phyloP scores from a whole-genome alignment of 1,140 invertebrate genomes.

The Drosophila ogumai region DNA sequence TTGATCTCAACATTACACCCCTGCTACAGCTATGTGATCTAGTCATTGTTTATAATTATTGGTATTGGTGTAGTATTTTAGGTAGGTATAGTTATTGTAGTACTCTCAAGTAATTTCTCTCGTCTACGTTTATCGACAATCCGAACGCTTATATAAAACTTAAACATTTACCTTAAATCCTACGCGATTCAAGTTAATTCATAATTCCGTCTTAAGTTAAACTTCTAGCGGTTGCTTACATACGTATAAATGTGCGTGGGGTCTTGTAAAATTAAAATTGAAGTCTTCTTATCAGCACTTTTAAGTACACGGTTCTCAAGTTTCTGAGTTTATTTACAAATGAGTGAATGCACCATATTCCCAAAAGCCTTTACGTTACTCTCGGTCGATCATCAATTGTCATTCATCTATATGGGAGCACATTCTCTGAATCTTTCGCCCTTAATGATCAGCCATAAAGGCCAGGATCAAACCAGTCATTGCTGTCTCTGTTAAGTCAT shows the following conservation, averaged over 20 bases:
- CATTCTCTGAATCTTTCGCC: not conserved
- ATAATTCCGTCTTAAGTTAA: slow-evolving; percentile 56
- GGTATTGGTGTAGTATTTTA: slow-evolving; percentile 40
- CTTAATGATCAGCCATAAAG: not conserved
- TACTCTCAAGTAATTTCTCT: slow-evolving; percentile 61
- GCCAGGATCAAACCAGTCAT: not conserved
- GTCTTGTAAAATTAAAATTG: slow-evolving; percentile 53
- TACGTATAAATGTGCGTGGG: slow-evolving; percentile 53
- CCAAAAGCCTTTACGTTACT: slow-evolving; percentile 10
- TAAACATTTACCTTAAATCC: slow-evolving; percentile 62
- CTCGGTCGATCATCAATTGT: slow-evolving; percentile 2
- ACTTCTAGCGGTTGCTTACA: slow-evolving; percentile 50
- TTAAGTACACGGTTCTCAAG: slow-evolving; percentile 42
- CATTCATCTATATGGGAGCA: slow-evolving; percentile 2
- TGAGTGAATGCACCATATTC: slow-evolving; percentile 16
- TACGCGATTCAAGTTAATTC: slow-evolving; percentile 41
- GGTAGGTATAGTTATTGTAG: slow-evolving; percentile 70
- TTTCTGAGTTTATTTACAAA: slow-evolving; percentile 41
- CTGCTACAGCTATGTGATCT: slow-evolving; percentile 60
- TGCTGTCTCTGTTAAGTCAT: not conserved
- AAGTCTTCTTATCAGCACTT: slow-evolving; percentile 56
- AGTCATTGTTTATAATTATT: slow-evolving; percentile 53
- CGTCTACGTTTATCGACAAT: slow-evolving; percentile 65
- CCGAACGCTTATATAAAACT: slow-evolving; percentile 63
- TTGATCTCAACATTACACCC: slow-evolving; percentile 62